A percentile compares a stretch with the other conserved stretches of the same genome.
phyloP scores from a whole-genome alignment of 2,888 invertebrate species.

The Catocala fraxini region DNA sequence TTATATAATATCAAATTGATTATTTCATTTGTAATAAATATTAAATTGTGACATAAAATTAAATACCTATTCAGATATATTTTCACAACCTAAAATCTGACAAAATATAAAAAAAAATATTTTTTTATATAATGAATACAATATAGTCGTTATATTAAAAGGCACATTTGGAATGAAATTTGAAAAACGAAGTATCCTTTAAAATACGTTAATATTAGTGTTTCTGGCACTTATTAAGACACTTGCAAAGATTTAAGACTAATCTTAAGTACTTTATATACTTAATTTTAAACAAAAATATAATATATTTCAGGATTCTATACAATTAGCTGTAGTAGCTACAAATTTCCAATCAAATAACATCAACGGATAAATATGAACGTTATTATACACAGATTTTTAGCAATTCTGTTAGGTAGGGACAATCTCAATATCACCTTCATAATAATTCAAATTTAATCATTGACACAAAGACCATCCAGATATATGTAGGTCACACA shows the following conservation, averaged over 20 bases:
- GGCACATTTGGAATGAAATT: conserved; percentile 48
- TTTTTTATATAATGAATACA: conserved; percentile 16
- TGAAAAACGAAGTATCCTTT: conserved; percentile 25
- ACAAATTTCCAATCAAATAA: conserved; percentile 5
- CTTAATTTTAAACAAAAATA: conserved; percentile 25
- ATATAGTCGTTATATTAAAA: conserved; percentile 28
- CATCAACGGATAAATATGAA: no score
- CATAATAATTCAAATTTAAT: no score
- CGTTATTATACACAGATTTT: no score
- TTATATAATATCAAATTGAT: conserved; percentile 48
- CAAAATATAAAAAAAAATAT: conserved; percentile 25
- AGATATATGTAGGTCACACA: no score
- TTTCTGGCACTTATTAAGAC: conserved; percentile 55
- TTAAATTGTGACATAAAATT: conserved; percentile 65
- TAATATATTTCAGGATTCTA: conserved; percentile 38
- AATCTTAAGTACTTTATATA: conserved; percentile 33
- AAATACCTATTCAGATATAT: conserved; percentile 45
- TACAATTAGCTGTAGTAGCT: conserved; percentile 36
- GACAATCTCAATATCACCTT: no score
- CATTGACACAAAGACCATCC: no score
- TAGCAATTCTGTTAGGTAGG: no score
- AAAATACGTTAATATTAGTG: conserved; percentile 35
- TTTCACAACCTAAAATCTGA: conserved; percentile 70
- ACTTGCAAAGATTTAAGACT: conserved; percentile 34
- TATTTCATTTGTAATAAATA: conserved; percentile 45